Evolutionary conservation across 92 coral and sea anemone genomes (phyloP).

Genomic region (Phenganax marumi): DNA sequence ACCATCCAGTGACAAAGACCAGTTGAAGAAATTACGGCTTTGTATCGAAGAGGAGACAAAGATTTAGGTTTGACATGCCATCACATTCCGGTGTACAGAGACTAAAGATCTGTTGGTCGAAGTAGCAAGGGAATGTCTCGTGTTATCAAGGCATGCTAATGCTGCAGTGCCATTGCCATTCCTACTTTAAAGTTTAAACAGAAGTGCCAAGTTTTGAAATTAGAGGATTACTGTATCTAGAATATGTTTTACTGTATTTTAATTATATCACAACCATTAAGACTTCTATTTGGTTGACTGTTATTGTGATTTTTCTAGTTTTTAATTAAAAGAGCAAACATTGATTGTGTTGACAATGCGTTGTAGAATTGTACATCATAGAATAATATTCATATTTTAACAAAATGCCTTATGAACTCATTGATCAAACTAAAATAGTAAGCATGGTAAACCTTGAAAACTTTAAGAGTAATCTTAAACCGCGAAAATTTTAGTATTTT

Average conservation of each 20-base stretch:
- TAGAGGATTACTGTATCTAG: neutral
- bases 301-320: constrained; percentile 1
- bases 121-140: neutral
- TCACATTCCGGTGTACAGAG: neutral
- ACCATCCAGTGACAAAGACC: constrained; percentile 16
- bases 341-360: too few species aligned
- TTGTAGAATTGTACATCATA: too few species aligned
- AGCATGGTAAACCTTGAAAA: too few species aligned
- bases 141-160: constrained; percentile 14
- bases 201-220: neutral
- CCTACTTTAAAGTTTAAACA: neutral
- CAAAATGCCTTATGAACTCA: too few species aligned
- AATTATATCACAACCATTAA: neutral
- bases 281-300: constrained; percentile 5
- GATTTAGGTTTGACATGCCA: neutral
- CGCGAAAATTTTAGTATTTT: too few species aligned
- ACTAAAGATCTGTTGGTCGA: neutral
- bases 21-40: constrained; percentile 5
- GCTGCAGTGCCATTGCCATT: constrained; percentile 18
- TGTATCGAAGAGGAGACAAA: constrained; percentile 12
- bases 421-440: too few species aligned
- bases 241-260: neutral
- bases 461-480: too few species aligned
- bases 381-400: too few species aligned
- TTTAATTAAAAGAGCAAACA: neutral